Evolutionary conservation across 2,113 vertebrate species (phyloP).

Genomic region (Esox niger): DNA sequence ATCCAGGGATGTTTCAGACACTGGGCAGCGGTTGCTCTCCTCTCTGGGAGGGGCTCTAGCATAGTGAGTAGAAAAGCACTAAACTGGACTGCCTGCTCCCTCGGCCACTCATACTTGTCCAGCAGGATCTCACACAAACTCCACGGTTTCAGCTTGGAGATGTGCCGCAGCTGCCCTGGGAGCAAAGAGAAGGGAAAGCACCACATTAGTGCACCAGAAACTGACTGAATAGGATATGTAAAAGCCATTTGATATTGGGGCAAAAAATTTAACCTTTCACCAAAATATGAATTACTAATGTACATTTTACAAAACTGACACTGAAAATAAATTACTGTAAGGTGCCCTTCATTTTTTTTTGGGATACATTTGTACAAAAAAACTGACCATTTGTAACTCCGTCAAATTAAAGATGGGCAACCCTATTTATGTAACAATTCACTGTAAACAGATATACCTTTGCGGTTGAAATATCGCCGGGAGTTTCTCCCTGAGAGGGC

Average conservation of each 20-base stretch:
- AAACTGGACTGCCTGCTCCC: conserved; percentile 86
- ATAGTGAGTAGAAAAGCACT: conserved; percentile 92
- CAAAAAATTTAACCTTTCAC: no score
- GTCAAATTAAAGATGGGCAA: no score
- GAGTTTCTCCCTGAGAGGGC: conserved; percentile 87
- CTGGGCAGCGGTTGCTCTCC: conserved; percentile 87
- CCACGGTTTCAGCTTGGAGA: conserved; percentile 93
- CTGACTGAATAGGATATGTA: no score
- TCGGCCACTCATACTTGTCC: conserved; percentile 93
- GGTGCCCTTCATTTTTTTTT: no score
- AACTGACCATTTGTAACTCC: no score
- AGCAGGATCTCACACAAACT: conserved; percentile 89
- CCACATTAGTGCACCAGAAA: no score
- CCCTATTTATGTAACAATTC: background rate
- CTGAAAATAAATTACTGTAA: no score
- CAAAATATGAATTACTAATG: no score
- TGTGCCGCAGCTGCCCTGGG: conserved; percentile 87
- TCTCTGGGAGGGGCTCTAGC: conserved; percentile 89
- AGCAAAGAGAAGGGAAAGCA: background rate
- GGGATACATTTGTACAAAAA: no score
- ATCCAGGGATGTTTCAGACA: conserved; percentile 94
- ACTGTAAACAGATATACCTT: conserved; percentile 52
- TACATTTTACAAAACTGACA: no score
- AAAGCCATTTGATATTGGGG: no score
- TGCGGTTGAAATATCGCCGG: conserved; percentile 89